A percentile compares a stretch with the other conserved stretches of the same genome.
These are phyloP conservation scores for Poecilia gillii DNA, from an alignment of 2,797 vertebrate species.

Conservation along the genomic window DNA sequence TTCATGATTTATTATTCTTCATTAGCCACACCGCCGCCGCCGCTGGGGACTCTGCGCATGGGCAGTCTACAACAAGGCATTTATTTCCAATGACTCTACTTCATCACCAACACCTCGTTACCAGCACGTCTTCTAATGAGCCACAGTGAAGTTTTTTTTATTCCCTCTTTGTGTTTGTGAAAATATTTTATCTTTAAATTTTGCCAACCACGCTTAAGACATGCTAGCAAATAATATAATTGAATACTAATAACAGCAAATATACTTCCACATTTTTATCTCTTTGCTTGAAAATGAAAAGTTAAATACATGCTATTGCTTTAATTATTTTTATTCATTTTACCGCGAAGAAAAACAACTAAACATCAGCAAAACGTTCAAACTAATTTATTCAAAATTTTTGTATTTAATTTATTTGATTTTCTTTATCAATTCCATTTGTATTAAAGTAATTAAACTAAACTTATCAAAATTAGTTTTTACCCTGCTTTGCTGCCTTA, in stretches of 20 bases:
- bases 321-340: neutral
- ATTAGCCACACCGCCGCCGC: constrained; percentile 81
- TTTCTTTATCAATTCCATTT: neutral
- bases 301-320: neutral
- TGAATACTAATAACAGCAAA: constrained; percentile 65
- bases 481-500: neutral
- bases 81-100: constrained; percentile 76
- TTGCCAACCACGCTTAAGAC: neutral
- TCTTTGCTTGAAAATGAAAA: neutral
- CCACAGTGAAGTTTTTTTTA: neutral
- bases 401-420: neutral
- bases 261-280: constrained; percentile 76
- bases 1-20: constrained; percentile 90
- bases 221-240: constrained; percentile 27
- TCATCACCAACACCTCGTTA: constrained; percentile 63
- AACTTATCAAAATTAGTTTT: neutral
- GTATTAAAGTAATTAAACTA: neutral
- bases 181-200: constrained; percentile 12
- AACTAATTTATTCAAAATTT: neutral
- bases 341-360: neutral
- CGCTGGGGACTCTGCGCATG: constrained; percentile 84
- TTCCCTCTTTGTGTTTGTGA: neutral
- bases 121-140: constrained; percentile 47
- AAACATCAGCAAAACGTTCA: neutral
- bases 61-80: constrained; percentile 79